phyloP scores from a whole-genome alignment of 2,888 invertebrate genomes.

The Gymnocheta viridis region DNA sequence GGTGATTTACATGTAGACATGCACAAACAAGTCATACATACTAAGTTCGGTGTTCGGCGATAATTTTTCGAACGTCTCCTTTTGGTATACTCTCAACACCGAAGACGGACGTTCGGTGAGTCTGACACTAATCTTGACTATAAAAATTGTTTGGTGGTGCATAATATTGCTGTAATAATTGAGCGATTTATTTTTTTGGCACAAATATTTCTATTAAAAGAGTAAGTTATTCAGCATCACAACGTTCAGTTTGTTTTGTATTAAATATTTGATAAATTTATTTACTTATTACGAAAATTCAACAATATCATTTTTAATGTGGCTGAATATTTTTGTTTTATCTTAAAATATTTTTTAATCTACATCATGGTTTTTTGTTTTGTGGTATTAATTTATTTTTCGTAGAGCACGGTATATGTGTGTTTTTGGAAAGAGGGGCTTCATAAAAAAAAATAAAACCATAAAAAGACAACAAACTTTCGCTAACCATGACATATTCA shows the following conservation, averaged over 20 bases:
- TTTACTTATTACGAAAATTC: constrained; percentile 5
- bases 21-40: no score
- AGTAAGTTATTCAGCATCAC: background rate
- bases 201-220: background rate
- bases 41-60: no score
- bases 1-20: no score
- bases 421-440: constrained; percentile 1
- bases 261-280: background rate
- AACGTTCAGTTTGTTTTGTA: background rate
- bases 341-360: constrained; percentile 28
- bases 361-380: background rate
- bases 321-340: constrained; percentile 26
- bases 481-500: constrained; percentile 63
- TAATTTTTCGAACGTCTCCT: no score
- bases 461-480: constrained; percentile 49
- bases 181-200: background rate
- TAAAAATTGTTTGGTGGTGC: background rate
- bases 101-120: no score
- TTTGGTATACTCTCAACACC: no score
- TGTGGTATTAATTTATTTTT: constrained; percentile 1
- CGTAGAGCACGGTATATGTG: background rate
- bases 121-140: no score
- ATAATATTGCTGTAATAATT: background rate
- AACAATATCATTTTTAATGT: background rate
- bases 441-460: constrained; percentile 9